Evolutionary conservation across 1,140 invertebrate species (phyloP), one percentile per base, ranked within the genome.

Genomic region (Subanguina moxae): DNA sequence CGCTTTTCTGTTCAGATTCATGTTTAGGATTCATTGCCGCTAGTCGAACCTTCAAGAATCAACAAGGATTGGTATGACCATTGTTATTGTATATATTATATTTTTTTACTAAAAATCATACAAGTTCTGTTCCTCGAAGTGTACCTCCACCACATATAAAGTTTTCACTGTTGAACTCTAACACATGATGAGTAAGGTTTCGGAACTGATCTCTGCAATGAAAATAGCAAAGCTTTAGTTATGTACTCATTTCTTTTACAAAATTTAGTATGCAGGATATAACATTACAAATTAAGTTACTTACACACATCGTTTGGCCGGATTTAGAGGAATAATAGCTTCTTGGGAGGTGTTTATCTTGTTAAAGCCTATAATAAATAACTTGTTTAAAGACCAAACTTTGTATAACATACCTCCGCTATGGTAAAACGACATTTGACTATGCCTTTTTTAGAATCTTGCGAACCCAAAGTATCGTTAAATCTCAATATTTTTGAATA

Each of bases 301-400:
- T 52, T 52, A 52, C 48, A 52, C 48, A 25, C 48, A 52, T 52
- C 48, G n/a, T 52, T 52, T 52, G 48, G 48, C n/a, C 3, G 48
- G 48, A 15, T 52, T 52, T 15, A 52, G 48, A 7, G 48, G 48
- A 15, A 52, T 52, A 8, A 25, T 1, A 25, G 48, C 48, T 15
- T 52, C 48, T 52, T 52, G 3, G 8, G 48, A 52, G 8, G 23
- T 52, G 3, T 21, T 8, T 52, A 15, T 21, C 15, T 52, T 52
- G 48, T 52, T 52, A 8, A 5, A 21, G 1, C 23, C 48, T 52
- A 25, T 15, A 52, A 52, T 21, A 3, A 52, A 52, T 45, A 19
- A 52, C 3, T 52, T 38, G 3, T 38, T 38, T 3, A 38, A 38
- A 38, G 32, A n/a, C n/a, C n/a, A n/a, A n/a, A n/a, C n/a, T n/a